A percentile compares a stretch with the other conserved stretches of the same genome.
Evolutionary conservation across 2,888 invertebrate species (phyloP).

Genomic region (Antitype chi): DNA sequence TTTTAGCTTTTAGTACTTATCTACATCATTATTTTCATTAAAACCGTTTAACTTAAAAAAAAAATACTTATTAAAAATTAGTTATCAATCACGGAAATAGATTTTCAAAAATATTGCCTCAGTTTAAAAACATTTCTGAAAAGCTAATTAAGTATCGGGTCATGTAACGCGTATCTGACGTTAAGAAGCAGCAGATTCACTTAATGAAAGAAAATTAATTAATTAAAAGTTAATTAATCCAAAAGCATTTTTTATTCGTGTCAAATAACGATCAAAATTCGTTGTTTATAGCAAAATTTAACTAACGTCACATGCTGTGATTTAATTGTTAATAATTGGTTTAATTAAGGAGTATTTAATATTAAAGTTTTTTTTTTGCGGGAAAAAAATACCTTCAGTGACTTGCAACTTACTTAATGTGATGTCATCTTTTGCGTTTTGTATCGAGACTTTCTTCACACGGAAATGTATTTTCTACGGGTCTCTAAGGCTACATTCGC

Average conservation of each 20-base stretch:
- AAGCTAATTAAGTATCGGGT: slow-evolving; percentile 25
- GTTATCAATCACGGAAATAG: not conserved
- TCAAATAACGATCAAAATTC: slow-evolving; percentile 41
- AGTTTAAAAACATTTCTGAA: not conserved
- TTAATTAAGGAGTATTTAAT: not conserved
- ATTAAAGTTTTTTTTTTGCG: not conserved
- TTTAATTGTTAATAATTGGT: not conserved
- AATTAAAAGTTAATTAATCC: slow-evolving; percentile 54
- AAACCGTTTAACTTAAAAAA: too few relatives aligned
- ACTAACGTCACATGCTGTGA: not conserved
- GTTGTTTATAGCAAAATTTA: slow-evolving; percentile 10
- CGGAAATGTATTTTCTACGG: too few relatives aligned
- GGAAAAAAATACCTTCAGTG: not conserved
- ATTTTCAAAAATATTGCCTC: not conserved
- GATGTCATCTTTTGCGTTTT: too few relatives aligned
- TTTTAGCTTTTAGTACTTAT: too few relatives aligned
- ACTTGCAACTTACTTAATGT: too few relatives aligned
- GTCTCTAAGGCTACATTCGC: too few relatives aligned
- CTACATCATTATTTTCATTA: too few relatives aligned
- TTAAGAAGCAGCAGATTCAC: slow-evolving; percentile 12
- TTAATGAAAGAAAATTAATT: slow-evolving; percentile 32
- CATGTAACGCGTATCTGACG: slow-evolving; percentile 11
- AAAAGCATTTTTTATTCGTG: slow-evolving; percentile 36
- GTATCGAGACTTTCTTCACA: too few relatives aligned
- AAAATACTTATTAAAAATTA: too few relatives aligned